Conservation (phyloP, 2,797 vertebrate species). For the Austrolebias charrua region DNA sequence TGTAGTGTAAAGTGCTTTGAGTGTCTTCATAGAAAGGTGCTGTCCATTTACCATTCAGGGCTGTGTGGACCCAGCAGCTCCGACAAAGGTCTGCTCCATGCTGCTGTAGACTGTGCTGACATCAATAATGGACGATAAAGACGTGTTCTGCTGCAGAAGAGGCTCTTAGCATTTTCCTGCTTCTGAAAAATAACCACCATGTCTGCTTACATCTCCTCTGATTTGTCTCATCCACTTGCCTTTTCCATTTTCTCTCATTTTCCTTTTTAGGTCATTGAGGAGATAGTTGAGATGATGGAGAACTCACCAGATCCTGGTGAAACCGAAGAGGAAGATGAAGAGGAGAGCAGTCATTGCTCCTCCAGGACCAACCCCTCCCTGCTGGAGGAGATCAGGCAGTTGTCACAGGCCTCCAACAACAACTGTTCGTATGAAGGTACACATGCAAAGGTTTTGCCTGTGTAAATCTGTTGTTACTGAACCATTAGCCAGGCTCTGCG, state of each 20-base stretch:
- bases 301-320: conserved; percentile 91
- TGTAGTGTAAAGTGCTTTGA: too few species aligned
- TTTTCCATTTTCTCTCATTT: neutral
- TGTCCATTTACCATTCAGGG: too few species aligned
- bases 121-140: conserved; percentile 32
- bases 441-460: neutral
- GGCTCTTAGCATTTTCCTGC: neutral
- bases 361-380: conserved; percentile 83
- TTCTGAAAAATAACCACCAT: neutral
- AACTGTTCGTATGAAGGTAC: conserved; percentile 91
- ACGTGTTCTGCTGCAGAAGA: conserved; percentile 1
- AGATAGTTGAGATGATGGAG: conserved; percentile 97
- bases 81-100: neutral
- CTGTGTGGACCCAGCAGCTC: neutral
- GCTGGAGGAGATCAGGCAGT: conserved; percentile 87
- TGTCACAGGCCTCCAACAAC: conserved; percentile 88
- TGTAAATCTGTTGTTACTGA: too few species aligned
- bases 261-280: conserved; percentile 87
- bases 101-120: neutral
- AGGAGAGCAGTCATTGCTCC: conserved; percentile 81
- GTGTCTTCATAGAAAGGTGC: too few species aligned
- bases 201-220: conserved; percentile 8
- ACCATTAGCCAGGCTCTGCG: too few species aligned
- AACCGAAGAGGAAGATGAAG: conserved; percentile 88
- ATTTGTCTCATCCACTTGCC: neutral